Conservation (phyloP, 2,888 invertebrate genomes). For the Didymodactylos carnosus region DNA sequence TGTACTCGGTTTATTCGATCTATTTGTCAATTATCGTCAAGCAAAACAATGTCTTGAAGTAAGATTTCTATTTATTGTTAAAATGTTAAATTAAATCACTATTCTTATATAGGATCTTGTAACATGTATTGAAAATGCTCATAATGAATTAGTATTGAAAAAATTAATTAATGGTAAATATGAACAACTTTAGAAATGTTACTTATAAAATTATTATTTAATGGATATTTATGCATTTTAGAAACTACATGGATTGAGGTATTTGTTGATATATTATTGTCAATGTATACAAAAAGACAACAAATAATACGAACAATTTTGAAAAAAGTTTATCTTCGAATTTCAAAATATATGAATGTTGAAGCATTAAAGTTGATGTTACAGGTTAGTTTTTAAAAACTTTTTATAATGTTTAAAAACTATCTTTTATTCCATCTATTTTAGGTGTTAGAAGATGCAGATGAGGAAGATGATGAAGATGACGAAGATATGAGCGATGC, state of each 20-base stretch:
- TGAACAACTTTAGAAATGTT: neutral
- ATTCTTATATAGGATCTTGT: neutral
- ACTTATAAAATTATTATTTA: neutral
- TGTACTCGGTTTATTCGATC: neutral
- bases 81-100: neutral
- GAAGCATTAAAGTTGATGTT: neutral
- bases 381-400: neutral
- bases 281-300: neutral
- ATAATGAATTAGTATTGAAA: neutral
- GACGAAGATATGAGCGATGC: neutral
- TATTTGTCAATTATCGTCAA: neutral
- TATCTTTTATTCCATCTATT: neutral
- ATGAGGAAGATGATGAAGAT: neutral
- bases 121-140: neutral
- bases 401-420: neutral
- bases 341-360: neutral
- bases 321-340: neutral
- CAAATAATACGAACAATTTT: neutral
- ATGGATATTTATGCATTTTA: neutral
- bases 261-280: neutral
- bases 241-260: neutral
- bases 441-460: neutral
- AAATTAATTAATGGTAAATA: neutral
- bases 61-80: neutral
- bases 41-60: neutral